These are phyloP conservation scores for Microtus richardsoni DNA, from an alignment of 2,113 vertebrate species.

Conservation along the genomic window DNA sequence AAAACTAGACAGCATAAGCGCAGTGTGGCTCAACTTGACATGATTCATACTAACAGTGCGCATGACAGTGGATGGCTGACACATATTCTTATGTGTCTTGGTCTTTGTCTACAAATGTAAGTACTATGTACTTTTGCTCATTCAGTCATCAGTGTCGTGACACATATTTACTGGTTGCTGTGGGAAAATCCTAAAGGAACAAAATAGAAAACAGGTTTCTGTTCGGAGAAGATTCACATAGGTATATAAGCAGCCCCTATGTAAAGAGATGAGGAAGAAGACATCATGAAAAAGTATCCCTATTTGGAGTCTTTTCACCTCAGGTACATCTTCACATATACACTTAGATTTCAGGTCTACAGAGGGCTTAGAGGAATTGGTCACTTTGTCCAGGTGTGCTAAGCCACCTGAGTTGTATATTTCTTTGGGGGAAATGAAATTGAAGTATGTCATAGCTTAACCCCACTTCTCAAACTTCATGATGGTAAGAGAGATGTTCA, in stretches of 20 bases:
- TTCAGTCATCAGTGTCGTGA: background rate
- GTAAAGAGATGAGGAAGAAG: background rate
- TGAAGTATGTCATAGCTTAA: background rate
- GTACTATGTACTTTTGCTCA: background rate
- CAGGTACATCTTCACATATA: background rate
- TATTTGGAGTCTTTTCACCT: background rate
- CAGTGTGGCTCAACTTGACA: background rate
- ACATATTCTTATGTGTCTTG: background rate
- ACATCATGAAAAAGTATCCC: background rate
- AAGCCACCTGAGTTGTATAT: background rate
- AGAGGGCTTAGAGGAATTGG: background rate
- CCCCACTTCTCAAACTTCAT: background rate
- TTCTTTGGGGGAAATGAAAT: background rate
- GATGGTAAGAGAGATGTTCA: background rate
- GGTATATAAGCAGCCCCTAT: background rate
- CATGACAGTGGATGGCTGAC: background rate
- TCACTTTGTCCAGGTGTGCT: background rate
- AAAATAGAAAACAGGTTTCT: constrained; percentile 10
- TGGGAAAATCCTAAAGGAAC: background rate
- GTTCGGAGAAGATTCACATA: background rate
- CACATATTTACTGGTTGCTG: constrained; percentile 11
- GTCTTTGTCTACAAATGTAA: background rate
- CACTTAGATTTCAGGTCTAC: background rate
- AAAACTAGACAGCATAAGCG: no score
- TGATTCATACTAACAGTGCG: no score